These are phyloP conservation scores for Eulemur rubriventer DNA, from an alignment of 2,797 vertebrate genomes.

Conservation along the genomic window DNA sequence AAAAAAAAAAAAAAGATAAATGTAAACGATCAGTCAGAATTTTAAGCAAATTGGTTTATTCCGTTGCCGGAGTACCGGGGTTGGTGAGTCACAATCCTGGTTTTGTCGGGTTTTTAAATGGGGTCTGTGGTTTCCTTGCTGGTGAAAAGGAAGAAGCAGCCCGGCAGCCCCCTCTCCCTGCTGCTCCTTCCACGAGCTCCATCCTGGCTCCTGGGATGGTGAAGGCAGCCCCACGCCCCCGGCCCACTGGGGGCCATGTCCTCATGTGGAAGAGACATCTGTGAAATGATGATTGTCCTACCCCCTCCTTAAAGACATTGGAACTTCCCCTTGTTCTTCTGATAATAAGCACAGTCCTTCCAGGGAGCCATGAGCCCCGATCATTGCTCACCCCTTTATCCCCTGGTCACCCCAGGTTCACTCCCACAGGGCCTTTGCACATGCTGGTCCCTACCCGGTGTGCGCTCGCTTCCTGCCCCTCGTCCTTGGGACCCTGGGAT, in stretches of 20 bases:
- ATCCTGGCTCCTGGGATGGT: accelerated
- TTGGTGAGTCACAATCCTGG: background rate
- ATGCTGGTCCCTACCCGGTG: accelerated
- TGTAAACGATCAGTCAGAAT: background rate
- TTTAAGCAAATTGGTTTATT: constrained; percentile 38
- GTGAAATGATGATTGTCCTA: background rate
- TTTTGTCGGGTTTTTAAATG: background rate
- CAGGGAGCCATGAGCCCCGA: too few relatives aligned
- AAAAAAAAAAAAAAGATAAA: background rate
- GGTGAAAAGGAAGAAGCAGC: background rate
- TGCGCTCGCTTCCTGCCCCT: accelerated
- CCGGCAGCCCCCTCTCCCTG: background rate
- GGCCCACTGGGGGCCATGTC: background rate
- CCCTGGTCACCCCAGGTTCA: background rate
- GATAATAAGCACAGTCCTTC: background rate
- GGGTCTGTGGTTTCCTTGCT: background rate
- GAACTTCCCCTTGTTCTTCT: accelerated
- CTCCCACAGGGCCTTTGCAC: background rate
- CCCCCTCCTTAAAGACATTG: background rate
- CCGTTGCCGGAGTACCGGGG: background rate
- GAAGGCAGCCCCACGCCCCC: background rate
- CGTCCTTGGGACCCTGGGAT: accelerated
- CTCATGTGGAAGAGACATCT: background rate
- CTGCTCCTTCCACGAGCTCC: background rate
- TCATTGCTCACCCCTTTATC: accelerated